Evolutionary conservation across 2,888 invertebrate genomes (phyloP), one percentile per base, ranked within the genome.

Genomic region (Heliconius ismenius): DNA sequence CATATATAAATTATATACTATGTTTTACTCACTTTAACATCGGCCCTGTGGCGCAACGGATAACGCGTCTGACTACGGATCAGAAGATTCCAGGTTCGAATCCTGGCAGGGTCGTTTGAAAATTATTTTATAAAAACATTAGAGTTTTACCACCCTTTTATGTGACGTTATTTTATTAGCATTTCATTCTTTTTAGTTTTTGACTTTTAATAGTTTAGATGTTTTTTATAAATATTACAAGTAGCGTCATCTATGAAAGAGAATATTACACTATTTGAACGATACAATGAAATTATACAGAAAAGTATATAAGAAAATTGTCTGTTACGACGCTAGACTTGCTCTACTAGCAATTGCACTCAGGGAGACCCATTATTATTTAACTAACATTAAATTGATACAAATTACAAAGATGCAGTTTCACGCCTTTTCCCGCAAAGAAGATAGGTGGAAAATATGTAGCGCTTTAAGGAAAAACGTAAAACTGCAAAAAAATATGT

Each of bases 11-110:
- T 24, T 24, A 39, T 6, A 32, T 28, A 13, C 13, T 15, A 11
- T 54, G 26, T 69, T 69, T 43, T 28, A 28, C 24, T 1, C 3
- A 26, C 4, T 1, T 11, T 32, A 9, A 3, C 2, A 70, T 11
- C 15, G 95, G 95, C 95, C 95, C 92, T 95, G 95, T 95, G 95
- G 95, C 95, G 95, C 95, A 95, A 95, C 88, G 95, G 94, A 95
- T 95, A 95, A 95, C 95, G 95, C 95, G 95, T 95, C 95, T 95
- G 95, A 95, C 95, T 95, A 95, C 95, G 95, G 95, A 95, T 95
- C 95, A 95, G 95, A 95, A 95, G 95, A 95, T 95, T 95, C 94
- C 95, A 95, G 95, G 93, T 95, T 95, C 95, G 95, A 95, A 95
- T 95, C 95, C 95, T 95, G 95, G 95, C 95, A 95, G 92, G 95